Percentiles rank a stretch among this genome's conserved stretches.
Conservation (phyloP, 2,888 invertebrate species). For the Trissonchulus sp. region DNA sequence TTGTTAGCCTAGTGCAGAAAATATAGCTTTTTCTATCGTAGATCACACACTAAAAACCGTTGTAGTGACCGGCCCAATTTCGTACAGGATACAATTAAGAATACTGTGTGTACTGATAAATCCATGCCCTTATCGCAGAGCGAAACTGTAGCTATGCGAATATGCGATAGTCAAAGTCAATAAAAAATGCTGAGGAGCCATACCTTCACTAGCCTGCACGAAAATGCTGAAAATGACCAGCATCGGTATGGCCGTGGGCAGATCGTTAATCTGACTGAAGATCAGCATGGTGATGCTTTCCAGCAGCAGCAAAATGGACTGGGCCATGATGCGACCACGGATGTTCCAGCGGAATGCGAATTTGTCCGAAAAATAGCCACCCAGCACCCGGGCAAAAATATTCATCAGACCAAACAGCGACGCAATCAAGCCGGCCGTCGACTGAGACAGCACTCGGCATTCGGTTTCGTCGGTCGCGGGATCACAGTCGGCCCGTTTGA, state of each 20-base stretch:
- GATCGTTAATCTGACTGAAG: background rate
- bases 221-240: slow-evolving; percentile 4
- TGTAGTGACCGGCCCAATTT: too few species aligned
- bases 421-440: background rate
- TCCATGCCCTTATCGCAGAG: too few species aligned
- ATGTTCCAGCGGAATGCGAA: background rate
- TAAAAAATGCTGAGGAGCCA: too few species aligned
- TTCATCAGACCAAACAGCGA: background rate
- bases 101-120: too few species aligned
- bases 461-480: background rate
- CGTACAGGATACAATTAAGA: too few species aligned
- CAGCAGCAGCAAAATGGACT: background rate
- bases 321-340: background rate
- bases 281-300: background rate
- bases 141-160: too few species aligned
- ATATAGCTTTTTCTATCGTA: too few species aligned
- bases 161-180: too few species aligned
- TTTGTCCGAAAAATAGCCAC: background rate
- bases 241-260: background rate
- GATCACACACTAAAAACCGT: too few species aligned
- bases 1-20: too few species aligned
- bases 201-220: background rate
- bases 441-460: background rate
- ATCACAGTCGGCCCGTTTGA: background rate
- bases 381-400: background rate